Conservation (phyloP, 2,888 invertebrate species). For the Athalia circularis region DNA sequence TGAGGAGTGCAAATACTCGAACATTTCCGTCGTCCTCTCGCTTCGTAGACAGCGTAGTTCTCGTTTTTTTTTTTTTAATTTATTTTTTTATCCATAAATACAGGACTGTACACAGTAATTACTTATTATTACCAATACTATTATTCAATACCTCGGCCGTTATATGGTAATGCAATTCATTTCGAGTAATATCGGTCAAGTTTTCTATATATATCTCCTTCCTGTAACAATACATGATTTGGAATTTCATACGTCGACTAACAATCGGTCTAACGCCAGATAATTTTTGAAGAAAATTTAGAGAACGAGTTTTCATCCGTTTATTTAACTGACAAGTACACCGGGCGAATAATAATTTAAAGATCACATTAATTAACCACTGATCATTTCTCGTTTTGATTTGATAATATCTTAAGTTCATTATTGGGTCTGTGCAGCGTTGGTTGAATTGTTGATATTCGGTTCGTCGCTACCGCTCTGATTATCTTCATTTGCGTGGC, state of each 20-base stretch:
- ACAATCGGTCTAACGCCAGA: too few species aligned
- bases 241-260: too few species aligned
- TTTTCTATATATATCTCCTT: too few species aligned
- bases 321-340: neutral
- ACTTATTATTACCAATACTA: neutral
- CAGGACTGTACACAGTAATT: slow-evolving; percentile 13
- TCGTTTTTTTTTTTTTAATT: neutral
- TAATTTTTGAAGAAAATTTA: too few species aligned
- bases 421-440: slow-evolving; percentile 17
- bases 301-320: neutral
- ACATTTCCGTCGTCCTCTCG: too few species aligned
- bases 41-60: neutral
- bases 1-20: too few species aligned
- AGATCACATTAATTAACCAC: too few species aligned
- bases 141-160: too few species aligned
- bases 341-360: neutral
- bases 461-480: slow-evolving; percentile 64
- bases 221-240: too few species aligned
- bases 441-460: slow-evolving; percentile 48
- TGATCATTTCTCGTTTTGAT: too few species aligned
- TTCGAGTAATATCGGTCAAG: too few species aligned
- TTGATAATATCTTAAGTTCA: neutral
- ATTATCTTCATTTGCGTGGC: slow-evolving; percentile 81
- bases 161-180: too few species aligned
- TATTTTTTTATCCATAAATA: neutral